phyloP scores from a whole-genome alignment of 2,113 vertebrate genomes.

The Boulengeromyrus knoepffleri region DNA sequence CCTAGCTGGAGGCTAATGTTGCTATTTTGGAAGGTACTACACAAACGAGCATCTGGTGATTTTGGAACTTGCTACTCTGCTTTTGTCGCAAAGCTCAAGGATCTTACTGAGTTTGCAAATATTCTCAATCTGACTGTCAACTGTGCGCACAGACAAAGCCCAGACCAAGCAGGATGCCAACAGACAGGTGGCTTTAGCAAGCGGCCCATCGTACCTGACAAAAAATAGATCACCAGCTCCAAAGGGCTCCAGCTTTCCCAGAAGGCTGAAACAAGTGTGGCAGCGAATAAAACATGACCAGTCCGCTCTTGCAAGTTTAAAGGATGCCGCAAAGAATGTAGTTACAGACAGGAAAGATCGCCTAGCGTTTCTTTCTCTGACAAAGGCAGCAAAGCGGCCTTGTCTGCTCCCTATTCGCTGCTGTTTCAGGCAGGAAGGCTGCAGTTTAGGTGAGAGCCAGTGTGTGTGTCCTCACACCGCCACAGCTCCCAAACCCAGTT shows the following conservation, averaged over 20 bases:
- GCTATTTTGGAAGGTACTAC: not conserved
- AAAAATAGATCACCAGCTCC: not conserved
- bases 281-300: not conserved
- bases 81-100: not conserved
- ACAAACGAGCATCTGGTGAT: not conserved
- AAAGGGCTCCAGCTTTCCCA: not conserved
- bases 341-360: not conserved
- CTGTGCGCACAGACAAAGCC: not conserved
- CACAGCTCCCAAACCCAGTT: not conserved
- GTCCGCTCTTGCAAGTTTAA: not conserved
- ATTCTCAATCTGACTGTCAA: not conserved
- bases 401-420: not conserved
- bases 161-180: not conserved
- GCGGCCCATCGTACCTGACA: not conserved
- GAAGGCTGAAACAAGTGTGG: not conserved
- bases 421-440: not conserved
- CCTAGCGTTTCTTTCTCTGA: not conserved
- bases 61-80: not conserved
- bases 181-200: not conserved
- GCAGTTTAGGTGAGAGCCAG: not conserved
- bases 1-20: not conserved
- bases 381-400: not conserved
- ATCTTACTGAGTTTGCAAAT: not conserved
- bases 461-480: not conserved
- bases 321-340: not conserved